Percentiles rank a stretch among this genome's conserved stretches.
Conservation (phyloP, 2,113 vertebrate genomes). For the Tachysurus vachellii region DNA sequence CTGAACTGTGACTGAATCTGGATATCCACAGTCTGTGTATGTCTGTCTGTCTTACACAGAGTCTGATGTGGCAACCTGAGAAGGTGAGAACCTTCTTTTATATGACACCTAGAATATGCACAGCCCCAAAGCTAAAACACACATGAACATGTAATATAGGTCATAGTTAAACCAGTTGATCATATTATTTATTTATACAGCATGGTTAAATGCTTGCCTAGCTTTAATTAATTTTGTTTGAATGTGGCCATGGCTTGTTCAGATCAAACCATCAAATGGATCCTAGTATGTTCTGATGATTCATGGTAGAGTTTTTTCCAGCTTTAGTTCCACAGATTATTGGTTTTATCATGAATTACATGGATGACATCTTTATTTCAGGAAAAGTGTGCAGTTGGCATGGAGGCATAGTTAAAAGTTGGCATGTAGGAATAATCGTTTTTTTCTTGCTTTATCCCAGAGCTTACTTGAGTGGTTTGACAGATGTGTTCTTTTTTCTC, state of each 20-base stretch:
- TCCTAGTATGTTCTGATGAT: slow-evolving; percentile 2
- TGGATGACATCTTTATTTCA: slow-evolving; percentile 36
- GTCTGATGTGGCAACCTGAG: slow-evolving; percentile 8
- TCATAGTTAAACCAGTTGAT: background rate
- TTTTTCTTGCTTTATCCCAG: slow-evolving; percentile 25
- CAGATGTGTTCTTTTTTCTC: slow-evolving; percentile 29
- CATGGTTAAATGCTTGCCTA: background rate
- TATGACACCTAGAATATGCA: background rate
- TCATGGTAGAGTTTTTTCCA: background rate
- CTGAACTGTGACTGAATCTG: slow-evolving; percentile 19
- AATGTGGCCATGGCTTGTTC: background rate
- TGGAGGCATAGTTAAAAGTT: background rate
- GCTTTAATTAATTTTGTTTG: background rate
- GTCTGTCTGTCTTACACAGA: slow-evolving; percentile 9
- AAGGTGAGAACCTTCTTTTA: slow-evolving; percentile 14
- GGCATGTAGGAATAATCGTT: background rate
- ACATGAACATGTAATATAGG: background rate
- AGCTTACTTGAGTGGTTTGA: slow-evolving; percentile 31
- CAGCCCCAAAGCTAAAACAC: background rate
- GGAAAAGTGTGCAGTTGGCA: slow-evolving; percentile 36
- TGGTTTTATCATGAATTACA: slow-evolving; percentile 41
- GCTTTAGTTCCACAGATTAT: slow-evolving; percentile 5
- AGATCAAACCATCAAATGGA: background rate
- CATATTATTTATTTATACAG: background rate
- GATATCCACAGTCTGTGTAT: slow-evolving; percentile 14